Base-by-base conservation (phyloP, 2,888 invertebrate genomes). In the Plutella xylostella region DNA sequence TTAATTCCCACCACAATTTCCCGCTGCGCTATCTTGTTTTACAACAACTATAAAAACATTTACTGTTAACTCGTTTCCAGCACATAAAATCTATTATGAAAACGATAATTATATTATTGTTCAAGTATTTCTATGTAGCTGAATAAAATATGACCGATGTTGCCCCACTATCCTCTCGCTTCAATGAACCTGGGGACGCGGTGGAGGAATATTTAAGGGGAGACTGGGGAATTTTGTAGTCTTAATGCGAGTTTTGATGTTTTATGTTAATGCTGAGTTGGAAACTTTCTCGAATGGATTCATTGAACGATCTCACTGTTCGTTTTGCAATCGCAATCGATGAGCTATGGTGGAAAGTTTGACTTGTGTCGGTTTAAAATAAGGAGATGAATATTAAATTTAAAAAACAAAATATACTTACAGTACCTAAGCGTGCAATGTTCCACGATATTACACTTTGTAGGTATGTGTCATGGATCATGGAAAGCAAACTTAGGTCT, bases 31-130 rank as follows among this genome's bases (percentile, higher is more conserved):
- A 15, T 14, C 14, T 33, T 33, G 12, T 33, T 33, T 15, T 2
- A 28, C 28, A 34, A 34, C 14, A 34, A 15, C 34, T 17, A 39
- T 15, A 39, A 39, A n/a, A 22, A 15, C 39, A 15, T 58, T 48
- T 49, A 54, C 61, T 65, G 63, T 57, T 50, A 52, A 57, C 64
- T n/a, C 58, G 61, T 65, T 82, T 82, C 79, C 82, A 55, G 65
- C 59, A 77, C 80, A 80, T 80, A 79, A 79, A 80, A 65, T 65
- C 65, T 67, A 63, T 58, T 61, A 63, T 70, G 70, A 73, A 76
- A 73, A 80, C 71, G 78, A 80, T 79, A 82, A 82, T 82, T 79
- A 80, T 82, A 77, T 77, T 82, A 83, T 82, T 82, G 82, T 78
- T 82, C 70, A 77, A 79, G 73, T 77, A 68, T 82, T 76, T 69